Percentiles rank a stretch among this genome's conserved stretches.
phyloP scores from a whole-genome alignment of 2,888 invertebrate genomes.

The Mycalesis mineus region DNA sequence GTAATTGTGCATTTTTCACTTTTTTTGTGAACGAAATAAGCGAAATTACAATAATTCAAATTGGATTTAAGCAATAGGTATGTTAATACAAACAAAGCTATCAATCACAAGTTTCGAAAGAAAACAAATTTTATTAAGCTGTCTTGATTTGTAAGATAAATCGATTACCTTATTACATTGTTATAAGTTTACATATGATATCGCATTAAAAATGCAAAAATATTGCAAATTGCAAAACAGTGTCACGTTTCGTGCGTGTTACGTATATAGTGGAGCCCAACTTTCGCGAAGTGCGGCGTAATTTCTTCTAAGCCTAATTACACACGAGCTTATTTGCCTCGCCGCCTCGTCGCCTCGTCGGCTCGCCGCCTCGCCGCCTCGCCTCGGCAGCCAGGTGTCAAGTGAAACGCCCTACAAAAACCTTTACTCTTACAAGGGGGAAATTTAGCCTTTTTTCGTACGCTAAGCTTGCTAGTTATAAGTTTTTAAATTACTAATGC shows the following conservation, averaged over 20 bases:
- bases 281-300: constrained; percentile 38
- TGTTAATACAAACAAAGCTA: too few relatives aligned
- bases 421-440: constrained; percentile 55
- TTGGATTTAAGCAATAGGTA: too few relatives aligned
- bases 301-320: constrained; percentile 71
- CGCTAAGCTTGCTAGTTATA: constrained; percentile 18
- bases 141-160: too few relatives aligned
- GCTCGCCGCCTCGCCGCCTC: constrained; percentile 21
- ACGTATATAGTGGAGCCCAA: background rate
- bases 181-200: too few relatives aligned
- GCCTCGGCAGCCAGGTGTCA: constrained; percentile 32
- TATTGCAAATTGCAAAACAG: background rate
- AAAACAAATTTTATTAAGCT: too few relatives aligned
- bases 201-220: background rate
- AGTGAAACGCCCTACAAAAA: constrained; percentile 50
- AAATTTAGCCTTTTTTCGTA: constrained; percentile 37
- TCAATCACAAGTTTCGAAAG: too few relatives aligned
- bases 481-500: constrained; percentile 14
- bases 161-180: too few relatives aligned
- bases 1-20: too few relatives aligned
- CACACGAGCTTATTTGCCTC: constrained; percentile 52
- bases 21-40: too few relatives aligned
- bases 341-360: constrained; percentile 22
- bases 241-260: background rate
- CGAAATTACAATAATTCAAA: too few relatives aligned